Conservation (phyloP, 2,888 invertebrate species). For the Amphipoea lucens region DNA sequence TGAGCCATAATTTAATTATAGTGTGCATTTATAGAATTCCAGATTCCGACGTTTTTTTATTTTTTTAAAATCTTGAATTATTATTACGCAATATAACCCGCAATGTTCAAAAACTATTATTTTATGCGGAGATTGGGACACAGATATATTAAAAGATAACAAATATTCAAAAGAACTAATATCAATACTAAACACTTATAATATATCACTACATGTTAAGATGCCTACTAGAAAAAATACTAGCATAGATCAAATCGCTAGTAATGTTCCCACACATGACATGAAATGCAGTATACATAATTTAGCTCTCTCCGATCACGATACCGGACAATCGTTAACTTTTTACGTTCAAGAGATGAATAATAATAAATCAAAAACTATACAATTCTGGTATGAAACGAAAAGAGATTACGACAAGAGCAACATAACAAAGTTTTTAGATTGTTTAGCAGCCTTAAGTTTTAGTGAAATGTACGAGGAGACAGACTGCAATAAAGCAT, state of each 20-base stretch:
- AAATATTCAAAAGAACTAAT: not conserved
- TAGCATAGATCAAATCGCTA: not conserved
- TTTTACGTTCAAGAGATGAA: not conserved
- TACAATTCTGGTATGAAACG: not conserved
- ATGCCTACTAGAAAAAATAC: not conserved
- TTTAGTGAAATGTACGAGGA: no score
- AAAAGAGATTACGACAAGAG: not conserved
- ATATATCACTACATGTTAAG: not conserved
- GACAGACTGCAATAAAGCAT: no score
- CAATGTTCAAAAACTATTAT: not conserved
- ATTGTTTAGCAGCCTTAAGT: no score
- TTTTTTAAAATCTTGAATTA: no score
- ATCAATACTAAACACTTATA: not conserved
- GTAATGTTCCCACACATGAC: not conserved
- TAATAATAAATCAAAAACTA: not conserved
- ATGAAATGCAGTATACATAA: not conserved
- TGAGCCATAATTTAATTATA: not conserved
- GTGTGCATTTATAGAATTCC: not conserved
- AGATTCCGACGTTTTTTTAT: no score
- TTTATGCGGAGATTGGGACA: not conserved
- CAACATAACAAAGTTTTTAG: no score
- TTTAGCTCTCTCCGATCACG: slow-evolving; percentile 2
- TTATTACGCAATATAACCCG: not conserved
- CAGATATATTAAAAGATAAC: not conserved
- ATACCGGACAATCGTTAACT: not conserved